Percentiles rank a stretch among this genome's conserved stretches.
These are phyloP conservation scores for Agrotis ipsilon DNA, from an alignment of 2,888 invertebrate species.

Conservation along the genomic window DNA sequence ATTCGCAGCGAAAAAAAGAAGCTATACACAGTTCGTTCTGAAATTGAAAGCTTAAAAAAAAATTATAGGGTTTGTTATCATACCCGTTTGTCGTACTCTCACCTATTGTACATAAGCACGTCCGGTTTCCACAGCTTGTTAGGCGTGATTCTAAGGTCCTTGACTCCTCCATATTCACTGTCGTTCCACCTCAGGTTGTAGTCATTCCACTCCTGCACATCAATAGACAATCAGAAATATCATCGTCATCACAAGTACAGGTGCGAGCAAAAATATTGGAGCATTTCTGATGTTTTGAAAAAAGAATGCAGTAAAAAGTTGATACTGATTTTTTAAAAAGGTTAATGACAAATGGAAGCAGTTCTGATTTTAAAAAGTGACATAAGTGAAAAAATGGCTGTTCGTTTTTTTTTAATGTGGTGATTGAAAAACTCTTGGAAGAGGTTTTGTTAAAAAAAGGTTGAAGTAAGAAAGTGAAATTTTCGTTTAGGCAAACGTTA, in stretches of 20 bases:
- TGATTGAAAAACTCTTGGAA: not conserved
- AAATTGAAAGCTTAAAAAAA: conserved; percentile 33
- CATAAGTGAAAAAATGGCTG: not conserved
- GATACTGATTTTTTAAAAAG: conserved; percentile 8
- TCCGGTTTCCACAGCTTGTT: conserved; percentile 99
- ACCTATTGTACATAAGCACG: conserved; percentile 99
- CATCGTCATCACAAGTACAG: conserved; percentile 30
- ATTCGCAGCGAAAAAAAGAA: conserved; percentile 4
- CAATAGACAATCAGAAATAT: conserved; percentile 72
- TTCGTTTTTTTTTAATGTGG: not conserved
- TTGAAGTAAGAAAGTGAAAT: conserved; percentile 15
- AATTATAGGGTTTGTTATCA: conserved; percentile 21
- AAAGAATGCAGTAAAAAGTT: conserved; percentile 11
- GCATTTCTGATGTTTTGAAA: conserved; percentile 52
- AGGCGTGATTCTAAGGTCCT: conserved; percentile 98
- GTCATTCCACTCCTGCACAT: conserved; percentile 98
- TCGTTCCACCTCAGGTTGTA: conserved; percentile 99
- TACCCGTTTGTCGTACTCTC: conserved; percentile 70
- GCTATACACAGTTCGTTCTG: conserved; percentile 18
- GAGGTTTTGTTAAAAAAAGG: conserved; percentile 2
- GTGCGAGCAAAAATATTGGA: conserved; percentile 60
- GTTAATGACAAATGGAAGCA: not conserved
- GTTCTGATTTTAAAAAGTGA: conserved; percentile 5
- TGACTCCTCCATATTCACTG: conserved; percentile 98
- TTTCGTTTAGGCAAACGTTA: conserved; percentile 26